Conservation (phyloP, 2,797 vertebrate genomes). For the Knipowitschia caucasica region DNA sequence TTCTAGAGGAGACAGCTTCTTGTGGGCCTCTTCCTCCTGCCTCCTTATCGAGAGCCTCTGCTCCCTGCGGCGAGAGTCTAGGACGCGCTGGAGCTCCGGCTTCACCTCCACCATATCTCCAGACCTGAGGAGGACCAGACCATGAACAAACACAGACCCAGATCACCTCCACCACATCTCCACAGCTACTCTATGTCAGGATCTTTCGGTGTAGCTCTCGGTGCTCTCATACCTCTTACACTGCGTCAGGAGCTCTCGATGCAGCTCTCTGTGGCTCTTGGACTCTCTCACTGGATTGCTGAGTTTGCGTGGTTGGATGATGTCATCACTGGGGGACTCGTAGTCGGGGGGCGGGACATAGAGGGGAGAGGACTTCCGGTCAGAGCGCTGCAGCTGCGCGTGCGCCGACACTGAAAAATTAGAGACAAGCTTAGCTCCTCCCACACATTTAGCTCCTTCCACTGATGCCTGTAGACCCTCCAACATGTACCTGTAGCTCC, state of each 20-base stretch:
- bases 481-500: too few relatives aligned
- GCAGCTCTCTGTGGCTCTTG: slow-evolving; percentile 92
- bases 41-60: slow-evolving; percentile 87
- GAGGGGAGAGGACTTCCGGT: slow-evolving; percentile 56
- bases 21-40: slow-evolving; percentile 87
- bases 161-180: too few relatives aligned
- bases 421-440: too few relatives aligned
- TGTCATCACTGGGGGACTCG: slow-evolving; percentile 77
- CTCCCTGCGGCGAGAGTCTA: slow-evolving; percentile 88
- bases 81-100: slow-evolving; percentile 89
- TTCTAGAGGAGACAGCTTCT: slow-evolving; percentile 89
- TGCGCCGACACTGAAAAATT: slow-evolving; percentile 80
- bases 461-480: too few relatives aligned
- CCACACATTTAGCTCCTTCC: too few relatives aligned
- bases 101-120: slow-evolving; percentile 76
- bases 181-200: neutral
- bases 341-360: slow-evolving; percentile 83
- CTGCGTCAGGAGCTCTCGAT: slow-evolving; percentile 91
- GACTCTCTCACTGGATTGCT: slow-evolving; percentile 92
- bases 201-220: neutral
- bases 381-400: slow-evolving; percentile 78
- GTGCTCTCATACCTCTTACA: slow-evolving; percentile 76
- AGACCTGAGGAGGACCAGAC: slow-evolving; percentile 61
- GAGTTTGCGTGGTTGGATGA: slow-evolving; percentile 95
- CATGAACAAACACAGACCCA: too few relatives aligned